These are phyloP conservation scores for Pollenia labialis DNA, from an alignment of 2,888 invertebrate species.

Conservation along the genomic window DNA sequence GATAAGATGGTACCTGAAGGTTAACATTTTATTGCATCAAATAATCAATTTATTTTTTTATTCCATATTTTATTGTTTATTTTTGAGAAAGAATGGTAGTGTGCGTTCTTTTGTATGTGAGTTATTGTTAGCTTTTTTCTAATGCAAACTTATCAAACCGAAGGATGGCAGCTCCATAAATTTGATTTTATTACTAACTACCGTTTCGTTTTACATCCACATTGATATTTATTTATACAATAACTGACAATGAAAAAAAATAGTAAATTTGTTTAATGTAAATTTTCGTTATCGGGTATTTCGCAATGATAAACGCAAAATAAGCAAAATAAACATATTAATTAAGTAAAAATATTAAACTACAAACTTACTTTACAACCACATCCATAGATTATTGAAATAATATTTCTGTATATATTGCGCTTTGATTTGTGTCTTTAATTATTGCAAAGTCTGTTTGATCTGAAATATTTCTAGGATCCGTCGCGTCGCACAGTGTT, in stretches of 20 bases:
- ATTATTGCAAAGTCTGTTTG: no score
- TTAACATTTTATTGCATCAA: slow-evolving; percentile 58
- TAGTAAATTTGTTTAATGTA: slow-evolving; percentile 48
- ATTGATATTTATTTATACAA: slow-evolving; percentile 60
- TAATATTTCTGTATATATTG: no score
- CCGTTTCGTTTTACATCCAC: not conserved
- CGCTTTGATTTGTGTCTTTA: no score
- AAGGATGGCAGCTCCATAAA: slow-evolving; percentile 24
- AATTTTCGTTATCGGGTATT: slow-evolving; percentile 51
- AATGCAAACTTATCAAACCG: slow-evolving; percentile 57
- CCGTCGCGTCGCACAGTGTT: no score
- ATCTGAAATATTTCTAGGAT: no score
- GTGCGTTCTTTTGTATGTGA: not conserved
- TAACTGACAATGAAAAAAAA: slow-evolving; percentile 52
- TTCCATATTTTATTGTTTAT: slow-evolving; percentile 46
- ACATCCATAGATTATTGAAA: no score
- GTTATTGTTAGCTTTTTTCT: slow-evolving; percentile 57
- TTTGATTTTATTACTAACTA: not conserved
- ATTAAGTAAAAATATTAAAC: no score
- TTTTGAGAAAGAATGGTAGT: not conserved
- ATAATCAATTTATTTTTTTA: slow-evolving; percentile 64
- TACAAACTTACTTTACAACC: no score
- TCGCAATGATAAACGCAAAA: not conserved
- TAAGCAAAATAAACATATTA: no score
- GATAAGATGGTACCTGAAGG: slow-evolving; percentile 42